These are phyloP conservation scores for Anguilla megastoma DNA, from an alignment of 2,797 vertebrate genomes.

Conservation along the genomic window DNA sequence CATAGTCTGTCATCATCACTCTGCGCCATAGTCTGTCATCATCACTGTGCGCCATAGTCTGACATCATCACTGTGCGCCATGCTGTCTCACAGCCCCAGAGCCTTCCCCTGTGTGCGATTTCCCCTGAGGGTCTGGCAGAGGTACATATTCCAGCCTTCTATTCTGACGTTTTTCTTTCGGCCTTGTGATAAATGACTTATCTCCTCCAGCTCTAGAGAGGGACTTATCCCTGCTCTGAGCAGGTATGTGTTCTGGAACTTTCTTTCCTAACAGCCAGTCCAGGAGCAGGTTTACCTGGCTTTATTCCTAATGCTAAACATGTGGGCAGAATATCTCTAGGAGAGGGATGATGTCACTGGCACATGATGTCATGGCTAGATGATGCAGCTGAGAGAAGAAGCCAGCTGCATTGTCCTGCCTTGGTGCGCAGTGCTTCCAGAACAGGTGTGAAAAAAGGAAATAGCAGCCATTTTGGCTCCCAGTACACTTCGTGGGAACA, in stretches of 20 bases:
- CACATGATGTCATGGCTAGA: conserved; percentile 12
- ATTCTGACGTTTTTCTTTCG: not conserved
- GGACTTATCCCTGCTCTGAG: not conserved
- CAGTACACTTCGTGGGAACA: not conserved
- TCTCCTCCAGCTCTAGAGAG: not conserved
- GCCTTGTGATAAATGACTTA: not conserved
- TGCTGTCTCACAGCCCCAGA: not conserved
- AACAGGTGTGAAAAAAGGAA: not conserved
- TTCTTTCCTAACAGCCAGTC: not conserved
- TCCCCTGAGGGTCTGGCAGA: not conserved
- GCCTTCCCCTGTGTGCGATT: not conserved
- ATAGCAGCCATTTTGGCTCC: not conserved
- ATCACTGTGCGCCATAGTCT: not conserved
- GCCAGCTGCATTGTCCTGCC: not conserved
- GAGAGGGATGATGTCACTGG: conserved; percentile 39
- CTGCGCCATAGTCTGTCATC: not conserved
- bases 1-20: not conserved
- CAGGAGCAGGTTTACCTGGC: not conserved
- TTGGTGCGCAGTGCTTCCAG: not conserved
- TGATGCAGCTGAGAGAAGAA: conserved; percentile 24
- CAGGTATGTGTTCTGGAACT: too few species aligned
- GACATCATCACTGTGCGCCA: not conserved
- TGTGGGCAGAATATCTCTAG: not conserved
- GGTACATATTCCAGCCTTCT: not conserved
- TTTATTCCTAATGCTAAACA: not conserved